Evolutionary conservation across 2,113 vertebrate genomes (phyloP), one percentile per base, ranked within the genome.

Genomic region (Zingel zingel): DNA sequence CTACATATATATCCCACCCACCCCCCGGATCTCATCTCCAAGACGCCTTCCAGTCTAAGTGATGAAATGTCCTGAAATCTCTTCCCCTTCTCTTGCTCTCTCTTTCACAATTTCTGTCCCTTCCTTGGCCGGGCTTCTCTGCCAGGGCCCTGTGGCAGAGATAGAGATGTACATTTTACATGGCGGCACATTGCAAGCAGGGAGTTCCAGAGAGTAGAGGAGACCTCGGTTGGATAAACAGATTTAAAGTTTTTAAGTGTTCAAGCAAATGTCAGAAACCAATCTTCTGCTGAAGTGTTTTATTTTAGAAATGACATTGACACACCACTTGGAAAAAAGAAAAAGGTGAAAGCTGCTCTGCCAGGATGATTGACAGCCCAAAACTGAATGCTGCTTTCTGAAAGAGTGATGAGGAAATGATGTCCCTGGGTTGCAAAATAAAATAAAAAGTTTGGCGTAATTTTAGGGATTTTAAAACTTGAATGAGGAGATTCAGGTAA

Each of bases 31-130:
- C 81, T 77, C 59, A 54, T 83, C 77, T 85, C 68, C 48, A 6
- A 85, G 61, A 84, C 15, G 63, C 69, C 73, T 78, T 67, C 80
- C 47, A 65, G 79, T 39, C 79, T 25, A 67, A 82, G 83, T 93
- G 93, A 94, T 92, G 93, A 91, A 94, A 94, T 75, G 56, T 83
- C 80, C 74, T 91, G 93, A 90, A 93, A 94, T 90, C 33, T 78
- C 64, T 69, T 47, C 7, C 18, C 18, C 62, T 23, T 30, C 73
- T 54, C 58, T 45, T 14, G 7, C 47, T 25, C 72, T 30, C 25
- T 76, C 23, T 61, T 67, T 85, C 0, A 0, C 73, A 83, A 70
- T 81, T 50, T 75, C 64, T 83, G 77, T 87, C 86, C 75, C 73
- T 90, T 77, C 36, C 36, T 73, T 58, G 84, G 87, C 65, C 57